These are phyloP conservation scores for Coracias cyanogaster DNA, from an alignment of 2,797 vertebrate genomes.

Conservation along the genomic window DNA sequence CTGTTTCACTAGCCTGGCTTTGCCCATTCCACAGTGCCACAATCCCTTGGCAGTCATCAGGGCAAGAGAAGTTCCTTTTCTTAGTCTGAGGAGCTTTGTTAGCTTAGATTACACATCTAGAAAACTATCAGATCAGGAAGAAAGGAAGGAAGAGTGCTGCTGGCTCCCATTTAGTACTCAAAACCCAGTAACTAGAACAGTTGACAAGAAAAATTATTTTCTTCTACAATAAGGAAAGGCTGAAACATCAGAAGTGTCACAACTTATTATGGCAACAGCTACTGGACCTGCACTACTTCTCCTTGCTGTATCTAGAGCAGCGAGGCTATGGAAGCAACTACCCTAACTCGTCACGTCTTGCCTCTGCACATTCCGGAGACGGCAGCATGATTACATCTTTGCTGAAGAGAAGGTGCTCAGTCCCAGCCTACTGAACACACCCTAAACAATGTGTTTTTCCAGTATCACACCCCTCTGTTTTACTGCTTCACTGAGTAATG, in stretches of 20 bases:
- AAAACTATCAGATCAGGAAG: background rate
- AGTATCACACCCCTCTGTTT: constrained; percentile 36
- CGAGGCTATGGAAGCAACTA: background rate
- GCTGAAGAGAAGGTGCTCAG: background rate
- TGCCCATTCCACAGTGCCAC: background rate
- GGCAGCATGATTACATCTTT: constrained; percentile 28
- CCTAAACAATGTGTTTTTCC: constrained; percentile 55
- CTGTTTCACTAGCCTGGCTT: background rate
- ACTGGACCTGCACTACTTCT: background rate
- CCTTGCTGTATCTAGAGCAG: background rate
- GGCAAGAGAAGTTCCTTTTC: background rate
- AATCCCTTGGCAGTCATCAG: background rate
- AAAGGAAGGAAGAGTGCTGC: background rate
- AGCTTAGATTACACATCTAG: background rate
- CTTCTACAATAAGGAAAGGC: background rate
- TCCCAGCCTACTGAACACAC: constrained; percentile 37
- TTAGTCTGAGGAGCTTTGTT: background rate
- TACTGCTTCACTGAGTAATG: constrained; percentile 1
- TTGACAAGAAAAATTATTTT: constrained; percentile 43
- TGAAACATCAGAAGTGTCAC: constrained; percentile 30
- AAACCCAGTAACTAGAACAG: background rate
- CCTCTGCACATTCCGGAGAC: constrained; percentile 59
- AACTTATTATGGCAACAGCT: background rate
- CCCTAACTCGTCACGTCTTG: constrained; percentile 35
- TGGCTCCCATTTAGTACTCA: background rate